Evolutionary conservation across 2,888 invertebrate genomes (phyloP).

Genomic region (Erpobdella octoculata): DNA sequence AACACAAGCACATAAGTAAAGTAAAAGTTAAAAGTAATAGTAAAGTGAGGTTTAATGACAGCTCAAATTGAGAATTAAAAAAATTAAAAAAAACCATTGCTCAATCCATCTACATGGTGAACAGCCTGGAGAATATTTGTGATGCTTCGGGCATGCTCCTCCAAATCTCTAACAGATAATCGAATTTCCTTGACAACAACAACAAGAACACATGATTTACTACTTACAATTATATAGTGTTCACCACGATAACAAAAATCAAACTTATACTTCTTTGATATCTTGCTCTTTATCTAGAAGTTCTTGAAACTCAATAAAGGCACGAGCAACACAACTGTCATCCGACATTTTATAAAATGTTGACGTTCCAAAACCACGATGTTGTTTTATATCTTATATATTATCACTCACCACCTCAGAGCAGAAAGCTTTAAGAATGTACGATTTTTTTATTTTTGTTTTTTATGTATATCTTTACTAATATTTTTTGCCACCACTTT

Average conservation of each 20-base stretch:
- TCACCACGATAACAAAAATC: background rate
- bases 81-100: slow-evolving; percentile 60
- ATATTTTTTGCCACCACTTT: too few species aligned
- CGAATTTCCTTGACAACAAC: slow-evolving; percentile 36
- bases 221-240: background rate
- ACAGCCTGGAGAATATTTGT: slow-evolving; percentile 73
- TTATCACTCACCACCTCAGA: too few species aligned
- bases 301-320: slow-evolving; percentile 69
- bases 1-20: background rate
- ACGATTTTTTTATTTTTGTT: too few species aligned
- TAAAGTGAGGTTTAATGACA: background rate
- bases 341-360: slow-evolving; percentile 12
- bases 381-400: too few species aligned
- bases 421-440: too few species aligned
- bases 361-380: too few species aligned
- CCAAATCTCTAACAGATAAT: slow-evolving; percentile 63
- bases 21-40: background rate
- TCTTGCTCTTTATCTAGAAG: slow-evolving; percentile 71
- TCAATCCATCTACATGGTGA: slow-evolving; percentile 63
- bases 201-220: background rate
- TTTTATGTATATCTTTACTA: too few species aligned
- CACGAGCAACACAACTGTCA: slow-evolving; percentile 18
- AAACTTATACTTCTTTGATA: slow-evolving; percentile 64
- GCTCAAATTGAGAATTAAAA: background rate
- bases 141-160: slow-evolving; percentile 70